Base-by-base conservation (phyloP, 2,113 vertebrate genomes). In the Anoplopoma fimbria region DNA sequence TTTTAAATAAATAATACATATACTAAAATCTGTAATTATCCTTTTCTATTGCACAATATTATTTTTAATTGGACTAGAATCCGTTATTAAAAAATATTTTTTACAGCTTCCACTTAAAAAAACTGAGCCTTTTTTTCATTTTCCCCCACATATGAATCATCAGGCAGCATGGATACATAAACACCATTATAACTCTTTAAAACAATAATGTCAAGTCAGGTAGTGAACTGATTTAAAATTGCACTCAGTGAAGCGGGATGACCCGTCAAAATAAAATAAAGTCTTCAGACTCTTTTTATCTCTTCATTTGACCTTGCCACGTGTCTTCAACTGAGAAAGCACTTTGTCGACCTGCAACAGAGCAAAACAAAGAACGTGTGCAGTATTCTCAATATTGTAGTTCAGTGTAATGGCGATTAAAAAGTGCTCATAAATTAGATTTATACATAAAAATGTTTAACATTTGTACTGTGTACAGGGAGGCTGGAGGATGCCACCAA, bases 291-390 rank as follows among this genome's bases (percentile, higher is more conserved):
- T 57, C 67, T 31, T 65, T 21, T 33, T 0, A 31, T 15, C 29
- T 64, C 57, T 51, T 90, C 69, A 91, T 83, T 81, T 91, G 29
- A 93, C 87, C 10, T 81, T 88, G 19, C 79, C 85, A 0, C 21
- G 27, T 38, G 83, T 92, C 60, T 92, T 96, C 84, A 98, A 86
- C 78, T 94, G 95, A 87, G 96, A 94, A 15, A 97, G 94, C 77
- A 96, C 93, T 75, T 95, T 92, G 38, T 97, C 96, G 63, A 93
- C 95, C 97, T 97, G 87, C 31, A 88, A 76, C 42, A 81, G 45
- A 87, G 2, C 25, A 78, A 7, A 72, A 47, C 42, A 21, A 79
- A 3, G 9, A 45, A 47, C 10, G 13, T 29, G 9, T 4, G 25
- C 9, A 69, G 58, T 23, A 14, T 67, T 58, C 25, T 61, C 14